These are phyloP conservation scores for Macrobrachium rosenbergii DNA, from an alignment of 1,140 invertebrate genomes.

Conservation along the genomic window DNA sequence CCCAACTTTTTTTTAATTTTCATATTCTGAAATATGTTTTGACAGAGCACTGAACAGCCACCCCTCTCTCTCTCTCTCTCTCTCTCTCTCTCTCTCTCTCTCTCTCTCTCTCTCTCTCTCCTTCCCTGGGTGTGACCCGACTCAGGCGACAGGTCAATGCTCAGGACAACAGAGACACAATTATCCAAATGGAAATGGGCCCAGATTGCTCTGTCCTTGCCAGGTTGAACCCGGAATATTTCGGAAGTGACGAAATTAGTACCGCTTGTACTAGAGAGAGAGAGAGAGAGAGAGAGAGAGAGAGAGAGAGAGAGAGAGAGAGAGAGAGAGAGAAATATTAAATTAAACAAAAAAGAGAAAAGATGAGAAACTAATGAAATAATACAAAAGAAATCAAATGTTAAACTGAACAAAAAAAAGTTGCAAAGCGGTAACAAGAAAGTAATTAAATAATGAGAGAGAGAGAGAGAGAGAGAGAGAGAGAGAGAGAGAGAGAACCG, in stretches of 20 bases:
- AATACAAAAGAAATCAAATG: neutral
- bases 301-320: slow-evolving; percentile 7
- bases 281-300: slow-evolving; percentile 3
- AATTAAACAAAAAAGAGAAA: too few species aligned
- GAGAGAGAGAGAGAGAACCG: slow-evolving; percentile 6
- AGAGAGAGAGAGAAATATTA: slow-evolving; percentile 9
- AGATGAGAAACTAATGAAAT: neutral
- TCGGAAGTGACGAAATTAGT: neutral
- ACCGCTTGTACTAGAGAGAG: too few species aligned
- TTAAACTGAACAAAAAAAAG: too few species aligned
- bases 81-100: slow-evolving; percentile 23
- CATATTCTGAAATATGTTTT: too few species aligned
- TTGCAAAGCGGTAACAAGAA: neutral
- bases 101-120: slow-evolving; percentile 26
- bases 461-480: slow-evolving; percentile 50
- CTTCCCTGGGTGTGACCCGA: neutral
- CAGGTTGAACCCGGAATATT: too few species aligned
- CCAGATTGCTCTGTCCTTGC: too few species aligned
- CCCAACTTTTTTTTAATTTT: too few species aligned
- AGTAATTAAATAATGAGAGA: neutral
- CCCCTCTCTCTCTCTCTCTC: slow-evolving; percentile 24
- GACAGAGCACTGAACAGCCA: too few species aligned
- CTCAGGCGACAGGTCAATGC: too few species aligned
- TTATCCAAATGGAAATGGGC: neutral
- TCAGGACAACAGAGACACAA: neutral